These are phyloP conservation scores for Conus canariensis DNA, from an alignment of 2,888 invertebrate species.

Conservation along the genomic window DNA sequence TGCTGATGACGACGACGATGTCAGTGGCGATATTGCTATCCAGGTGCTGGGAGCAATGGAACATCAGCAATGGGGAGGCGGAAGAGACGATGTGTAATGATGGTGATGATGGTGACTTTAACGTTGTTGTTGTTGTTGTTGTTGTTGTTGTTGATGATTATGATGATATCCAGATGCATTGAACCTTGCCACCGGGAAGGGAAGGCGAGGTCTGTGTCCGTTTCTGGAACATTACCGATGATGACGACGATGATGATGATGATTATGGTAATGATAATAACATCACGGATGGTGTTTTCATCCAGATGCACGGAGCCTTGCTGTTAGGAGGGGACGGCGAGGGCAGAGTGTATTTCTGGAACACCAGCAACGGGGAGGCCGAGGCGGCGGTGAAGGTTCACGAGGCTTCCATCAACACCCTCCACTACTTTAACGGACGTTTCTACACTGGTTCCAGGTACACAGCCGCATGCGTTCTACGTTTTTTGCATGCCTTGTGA, in stretches of 20 bases:
- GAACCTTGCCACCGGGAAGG: background rate
- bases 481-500: background rate
- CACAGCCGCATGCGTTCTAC: background rate
- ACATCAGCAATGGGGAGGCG: constrained; percentile 64
- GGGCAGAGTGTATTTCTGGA: constrained; percentile 73
- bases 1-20: too few species aligned
- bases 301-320: constrained; percentile 67
- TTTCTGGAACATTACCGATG: background rate
- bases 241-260: background rate
- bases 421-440: constrained; percentile 66
- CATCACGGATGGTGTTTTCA: too few species aligned
- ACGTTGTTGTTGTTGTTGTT: too few species aligned
- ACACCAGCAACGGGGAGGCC: constrained; percentile 64
- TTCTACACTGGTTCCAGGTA: constrained; percentile 74
- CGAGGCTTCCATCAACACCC: constrained; percentile 60
- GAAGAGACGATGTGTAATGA: constrained; percentile 65
- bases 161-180: background rate
- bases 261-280: too few species aligned
- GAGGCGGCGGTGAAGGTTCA: constrained; percentile 74
- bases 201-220: background rate
- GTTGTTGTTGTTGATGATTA: too few species aligned
- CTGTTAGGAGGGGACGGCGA: constrained; percentile 63
- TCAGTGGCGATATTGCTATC: too few species aligned
- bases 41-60: too few species aligned
- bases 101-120: too few species aligned